Conservation (phyloP, 2,113 vertebrate species). For the Notiomystis cincta region DNA sequence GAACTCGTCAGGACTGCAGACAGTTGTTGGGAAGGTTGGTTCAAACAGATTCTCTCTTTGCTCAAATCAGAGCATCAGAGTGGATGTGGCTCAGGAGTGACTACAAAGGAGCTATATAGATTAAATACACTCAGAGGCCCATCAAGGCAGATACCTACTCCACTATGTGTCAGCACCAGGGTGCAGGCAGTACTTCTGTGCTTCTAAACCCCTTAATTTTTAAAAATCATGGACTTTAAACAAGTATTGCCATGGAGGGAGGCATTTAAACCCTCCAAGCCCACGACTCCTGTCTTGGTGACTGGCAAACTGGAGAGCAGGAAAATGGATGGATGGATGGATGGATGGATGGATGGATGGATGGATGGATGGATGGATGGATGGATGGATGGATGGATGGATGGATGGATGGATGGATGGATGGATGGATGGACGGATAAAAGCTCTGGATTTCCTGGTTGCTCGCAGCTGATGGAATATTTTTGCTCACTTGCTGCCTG, state of each 20-base stretch:
- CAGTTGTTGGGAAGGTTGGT: background rate
- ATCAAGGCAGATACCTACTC: background rate
- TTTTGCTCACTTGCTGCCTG: background rate
- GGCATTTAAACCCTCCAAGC: background rate
- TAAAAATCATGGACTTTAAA: background rate
- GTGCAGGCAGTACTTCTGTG: rapidly evolving
- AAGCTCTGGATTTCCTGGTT: background rate
- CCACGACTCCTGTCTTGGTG: background rate
- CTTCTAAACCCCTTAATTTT: background rate
- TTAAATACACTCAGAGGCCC: background rate
- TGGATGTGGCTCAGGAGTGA: background rate
- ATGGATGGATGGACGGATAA: background rate
- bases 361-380: background rate
- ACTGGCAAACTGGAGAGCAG: background rate
- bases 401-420: background rate
- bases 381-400: background rate
- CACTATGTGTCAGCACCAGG: background rate
- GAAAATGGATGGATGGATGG: background rate
- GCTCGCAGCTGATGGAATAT: background rate
- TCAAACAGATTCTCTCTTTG: background rate
- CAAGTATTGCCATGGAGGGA: background rate
- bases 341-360: background rate
- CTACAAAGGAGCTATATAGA: background rate
- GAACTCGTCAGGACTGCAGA: background rate
- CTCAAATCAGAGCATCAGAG: background rate